These are phyloP conservation scores for Bombus turneri DNA, from an alignment of 1,140 invertebrate genomes.

Conservation along the genomic window DNA sequence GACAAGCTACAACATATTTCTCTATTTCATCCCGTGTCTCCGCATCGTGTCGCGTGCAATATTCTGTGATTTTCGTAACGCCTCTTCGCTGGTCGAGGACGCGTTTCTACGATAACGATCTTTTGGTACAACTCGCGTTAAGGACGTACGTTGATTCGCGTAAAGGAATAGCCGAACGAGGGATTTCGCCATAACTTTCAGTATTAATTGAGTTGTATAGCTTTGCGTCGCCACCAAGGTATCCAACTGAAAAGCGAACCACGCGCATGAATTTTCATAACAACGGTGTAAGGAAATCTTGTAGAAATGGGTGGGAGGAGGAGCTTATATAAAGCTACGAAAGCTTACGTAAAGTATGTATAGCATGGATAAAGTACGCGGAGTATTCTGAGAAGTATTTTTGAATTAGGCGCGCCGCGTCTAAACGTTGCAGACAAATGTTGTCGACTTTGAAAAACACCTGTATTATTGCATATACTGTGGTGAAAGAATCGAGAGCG, in stretches of 20 bases:
- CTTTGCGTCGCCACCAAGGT: background rate
- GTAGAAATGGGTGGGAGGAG: too few relatives aligned
- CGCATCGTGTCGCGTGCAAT: slow-evolving; percentile 29
- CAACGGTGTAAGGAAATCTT: too few relatives aligned
- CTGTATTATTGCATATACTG: background rate
- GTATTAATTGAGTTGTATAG: background rate
- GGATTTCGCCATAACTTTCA: background rate
- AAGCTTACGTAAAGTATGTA: too few relatives aligned
- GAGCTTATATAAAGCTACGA: background rate
- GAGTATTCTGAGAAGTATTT: background rate
- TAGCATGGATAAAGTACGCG: background rate
- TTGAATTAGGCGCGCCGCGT: background rate
- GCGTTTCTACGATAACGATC: slow-evolving; percentile 7
- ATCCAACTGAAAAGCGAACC: background rate
- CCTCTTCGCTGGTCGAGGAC: slow-evolving; percentile 61
- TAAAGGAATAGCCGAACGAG: background rate
- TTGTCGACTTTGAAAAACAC: background rate
- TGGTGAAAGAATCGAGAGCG: background rate
- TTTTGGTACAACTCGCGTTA: background rate
- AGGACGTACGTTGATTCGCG: background rate
- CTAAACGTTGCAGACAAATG: background rate
- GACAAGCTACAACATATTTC: background rate
- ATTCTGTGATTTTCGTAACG: slow-evolving; percentile 55
- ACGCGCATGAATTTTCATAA: too few relatives aligned
- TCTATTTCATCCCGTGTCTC: background rate